Conservation (phyloP, 1,140 invertebrate species). For the Lucilia cuprina region DNA sequence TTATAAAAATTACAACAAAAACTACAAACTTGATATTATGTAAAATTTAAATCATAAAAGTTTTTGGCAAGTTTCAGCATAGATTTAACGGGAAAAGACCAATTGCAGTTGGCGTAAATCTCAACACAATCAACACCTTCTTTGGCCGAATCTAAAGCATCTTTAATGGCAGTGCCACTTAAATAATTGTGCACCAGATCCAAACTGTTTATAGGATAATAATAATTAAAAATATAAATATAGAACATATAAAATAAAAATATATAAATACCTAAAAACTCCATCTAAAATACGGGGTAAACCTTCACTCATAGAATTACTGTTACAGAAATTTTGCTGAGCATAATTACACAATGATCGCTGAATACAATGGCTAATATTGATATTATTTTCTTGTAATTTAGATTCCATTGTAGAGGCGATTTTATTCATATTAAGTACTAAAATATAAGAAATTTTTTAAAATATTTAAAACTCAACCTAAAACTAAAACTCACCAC, state of each 20-base stretch:
- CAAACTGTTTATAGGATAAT: slow-evolving; percentile 31
- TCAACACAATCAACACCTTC: not conserved
- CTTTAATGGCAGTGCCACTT: slow-evolving; percentile 29
- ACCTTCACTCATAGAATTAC: slow-evolving; percentile 2
- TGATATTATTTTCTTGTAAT: slow-evolving; percentile 50
- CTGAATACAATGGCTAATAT: slow-evolving; percentile 49
- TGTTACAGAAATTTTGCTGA: slow-evolving; percentile 30
- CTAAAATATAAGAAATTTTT: not conserved
- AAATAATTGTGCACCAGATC: slow-evolving; percentile 20
- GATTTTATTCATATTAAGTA: not conserved
- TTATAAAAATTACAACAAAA: not conserved
- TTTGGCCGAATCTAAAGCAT: slow-evolving; percentile 32
- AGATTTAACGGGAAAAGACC: not conserved
- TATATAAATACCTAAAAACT: slow-evolving; percentile 43
- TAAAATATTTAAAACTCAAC: too few relatives aligned
- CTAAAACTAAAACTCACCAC: not conserved
- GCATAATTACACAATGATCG: slow-evolving; percentile 51
- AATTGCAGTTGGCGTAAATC: slow-evolving; percentile 19
- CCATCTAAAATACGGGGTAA: slow-evolving; percentile 44
- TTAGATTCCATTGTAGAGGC: slow-evolving; percentile 45
- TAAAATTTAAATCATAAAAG: too few relatives aligned
- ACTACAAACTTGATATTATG: too few relatives aligned
- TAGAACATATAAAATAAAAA: too few relatives aligned
- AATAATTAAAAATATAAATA: not conserved
- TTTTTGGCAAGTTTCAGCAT: too few relatives aligned